These are phyloP conservation scores for Sycophila sp. DNA, from an alignment of 1,140 invertebrate species.

Conservation along the genomic window DNA sequence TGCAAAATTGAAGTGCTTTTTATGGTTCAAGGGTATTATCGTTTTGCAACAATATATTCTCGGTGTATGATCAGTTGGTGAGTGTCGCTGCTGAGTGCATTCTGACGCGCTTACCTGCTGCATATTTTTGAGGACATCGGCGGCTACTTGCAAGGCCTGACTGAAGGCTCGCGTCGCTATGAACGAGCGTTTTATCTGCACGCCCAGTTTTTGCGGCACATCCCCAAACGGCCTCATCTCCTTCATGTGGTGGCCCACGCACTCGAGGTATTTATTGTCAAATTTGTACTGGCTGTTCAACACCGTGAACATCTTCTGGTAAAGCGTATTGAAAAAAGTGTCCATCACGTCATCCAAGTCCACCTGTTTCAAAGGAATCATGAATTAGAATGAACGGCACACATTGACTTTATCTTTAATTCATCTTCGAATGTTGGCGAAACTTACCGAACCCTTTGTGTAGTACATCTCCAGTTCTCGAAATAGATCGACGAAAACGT, in stretches of 20 bases:
- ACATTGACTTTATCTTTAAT: too few species aligned
- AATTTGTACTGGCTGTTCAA: constrained; percentile 91
- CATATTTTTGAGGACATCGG: constrained; percentile 85
- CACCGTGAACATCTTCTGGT: constrained; percentile 96
- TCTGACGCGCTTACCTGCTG: constrained; percentile 73
- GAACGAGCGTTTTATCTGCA: constrained; percentile 91
- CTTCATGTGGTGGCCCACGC: constrained; percentile 90
- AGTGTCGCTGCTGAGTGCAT: too few species aligned
- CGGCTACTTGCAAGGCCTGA: constrained; percentile 84
- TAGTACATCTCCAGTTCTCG: constrained; percentile 91
- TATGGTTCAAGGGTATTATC: too few species aligned
- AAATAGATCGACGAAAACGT: constrained; percentile 93
- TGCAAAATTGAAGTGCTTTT: too few species aligned
- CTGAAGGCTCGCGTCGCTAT: constrained; percentile 93
- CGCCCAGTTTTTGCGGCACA: constrained; percentile 88
- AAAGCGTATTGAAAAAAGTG: constrained; percentile 90
- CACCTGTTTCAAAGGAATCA: constrained; percentile 62
- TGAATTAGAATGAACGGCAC: background rate
- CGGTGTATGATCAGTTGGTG: too few species aligned
- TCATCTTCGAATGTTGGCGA: too few species aligned
- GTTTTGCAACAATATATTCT: too few species aligned
- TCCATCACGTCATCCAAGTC: constrained; percentile 89
- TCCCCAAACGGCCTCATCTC: constrained; percentile 94
- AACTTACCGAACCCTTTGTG: constrained; percentile 72
- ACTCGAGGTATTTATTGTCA: constrained; percentile 86